Base-by-base conservation (phyloP, 2,797 vertebrate genomes). In the Cynodonichthys magdalenae region DNA sequence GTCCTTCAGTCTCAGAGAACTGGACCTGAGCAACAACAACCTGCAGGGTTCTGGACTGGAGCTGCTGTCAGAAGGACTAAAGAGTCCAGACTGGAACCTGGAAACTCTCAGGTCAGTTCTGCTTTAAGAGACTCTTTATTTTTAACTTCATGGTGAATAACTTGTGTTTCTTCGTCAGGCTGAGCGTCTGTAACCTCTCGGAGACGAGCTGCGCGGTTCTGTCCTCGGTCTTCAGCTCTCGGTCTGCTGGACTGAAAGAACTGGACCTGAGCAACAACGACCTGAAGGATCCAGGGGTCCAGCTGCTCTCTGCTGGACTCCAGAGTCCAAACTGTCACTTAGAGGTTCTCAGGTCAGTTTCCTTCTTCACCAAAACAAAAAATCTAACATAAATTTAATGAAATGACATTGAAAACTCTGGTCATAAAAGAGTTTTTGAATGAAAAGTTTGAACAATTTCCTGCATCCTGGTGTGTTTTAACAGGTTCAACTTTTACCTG, bases 261-360 rank as follows among this genome's bases (percentile, higher is more conserved):
- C 51, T 63, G 19, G 51, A 63, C 11, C 61, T 63, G 19, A 63
- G 61, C 18, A 63, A 54, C 60, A 63, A 63, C 41, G 27, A 45
- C 28, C 51, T 63, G 51, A 14, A 1, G 19, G 60, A 46, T 27
- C 12, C 60, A 46, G 58, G 58, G 14, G 60, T 63, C 39, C 15
- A 53, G 41, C 27, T 62, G 41, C 50, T 62, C 15, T 53, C 50
- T 1, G 49, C 28, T 20, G 50, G 51, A 63, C 50, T 63, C 18
- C 17, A 9, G 42, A 53, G 60, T n/a, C 15, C 42, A 24, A 19
- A 24, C 12, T 46, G 50, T 47, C 19, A 5, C 24, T 51, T 63
- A 20, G 27, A 63, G 17, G 53, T 18, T 47, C 61, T 63, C 11
- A 63, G 61, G 61, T 63, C 15, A 46, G 42, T 24, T 24, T 24